phyloP scores from a whole-genome alignment of 2,888 invertebrate genomes.

The Anagyrus pseudococci region DNA sequence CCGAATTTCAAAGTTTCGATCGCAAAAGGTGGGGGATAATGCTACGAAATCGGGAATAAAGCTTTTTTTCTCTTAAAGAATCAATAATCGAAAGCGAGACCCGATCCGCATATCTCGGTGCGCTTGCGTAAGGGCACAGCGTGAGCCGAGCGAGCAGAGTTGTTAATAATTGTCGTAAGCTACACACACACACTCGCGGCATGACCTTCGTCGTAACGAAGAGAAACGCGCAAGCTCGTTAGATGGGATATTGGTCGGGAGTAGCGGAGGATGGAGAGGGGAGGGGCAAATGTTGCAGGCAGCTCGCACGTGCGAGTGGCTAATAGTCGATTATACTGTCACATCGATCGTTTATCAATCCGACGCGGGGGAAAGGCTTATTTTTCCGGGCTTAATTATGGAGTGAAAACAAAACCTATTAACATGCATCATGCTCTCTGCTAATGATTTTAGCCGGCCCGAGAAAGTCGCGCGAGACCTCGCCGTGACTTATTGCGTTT shows the following conservation, averaged over 20 bases:
- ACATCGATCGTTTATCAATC: conserved; percentile 17
- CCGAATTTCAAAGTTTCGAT: too few relatives aligned
- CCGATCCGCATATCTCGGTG: too few relatives aligned
- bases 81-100: too few relatives aligned
- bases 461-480: not conserved
- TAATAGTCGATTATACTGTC: conserved; percentile 19
- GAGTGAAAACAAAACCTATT: conserved; percentile 10
- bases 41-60: too few relatives aligned
- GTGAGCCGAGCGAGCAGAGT: not conserved
- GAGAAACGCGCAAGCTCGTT: conserved; percentile 23
- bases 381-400: not conserved
- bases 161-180: conserved; percentile 33
- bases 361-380: not conserved
- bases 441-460: not conserved
- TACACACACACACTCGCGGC: not conserved
- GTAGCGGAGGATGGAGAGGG: too few relatives aligned
- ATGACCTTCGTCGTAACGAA: conserved; percentile 20
- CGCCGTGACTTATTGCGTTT: too few relatives aligned
- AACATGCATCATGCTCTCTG: not conserved
- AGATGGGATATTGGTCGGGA: not conserved
- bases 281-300: conserved; percentile 8
- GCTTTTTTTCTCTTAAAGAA: too few relatives aligned
- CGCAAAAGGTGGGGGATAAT: too few relatives aligned
- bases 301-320: conserved; percentile 7
- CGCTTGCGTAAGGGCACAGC: too few relatives aligned